These are phyloP conservation scores for Zaprionus camerounensis DNA, from an alignment of 1,140 invertebrate genomes.

Conservation along the genomic window DNA sequence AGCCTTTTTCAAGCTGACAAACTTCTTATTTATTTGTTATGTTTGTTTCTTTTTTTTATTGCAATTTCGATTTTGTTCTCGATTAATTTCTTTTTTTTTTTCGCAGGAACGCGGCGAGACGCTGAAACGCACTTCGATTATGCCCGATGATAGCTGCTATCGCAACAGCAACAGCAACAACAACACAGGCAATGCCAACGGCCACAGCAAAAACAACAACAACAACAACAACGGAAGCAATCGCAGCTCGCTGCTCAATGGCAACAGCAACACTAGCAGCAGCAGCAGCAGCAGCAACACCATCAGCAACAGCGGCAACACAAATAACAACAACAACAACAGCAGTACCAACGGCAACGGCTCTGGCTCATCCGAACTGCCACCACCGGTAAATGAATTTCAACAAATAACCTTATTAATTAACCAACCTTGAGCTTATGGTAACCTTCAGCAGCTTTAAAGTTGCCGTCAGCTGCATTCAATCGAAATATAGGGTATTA, in stretches of 20 bases:
- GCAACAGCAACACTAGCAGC: constrained; percentile 31
- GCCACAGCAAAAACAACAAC: constrained; percentile 27
- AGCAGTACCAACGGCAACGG: constrained; percentile 9
- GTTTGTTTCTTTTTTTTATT: not conserved
- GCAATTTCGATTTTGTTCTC: not conserved
- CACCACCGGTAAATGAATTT: constrained; percentile 86
- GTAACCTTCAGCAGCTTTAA: not conserved
- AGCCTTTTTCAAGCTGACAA: not conserved
- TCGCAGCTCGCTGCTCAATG: constrained; percentile 56
- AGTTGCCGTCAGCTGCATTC: no score
- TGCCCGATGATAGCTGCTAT: constrained; percentile 77
- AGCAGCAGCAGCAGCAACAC: not conserved
- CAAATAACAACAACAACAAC: constrained; percentile 7
- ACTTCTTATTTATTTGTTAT: not conserved
- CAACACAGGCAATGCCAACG: constrained; percentile 31
- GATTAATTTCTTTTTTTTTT: constrained; percentile 9
- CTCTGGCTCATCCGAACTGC: constrained; percentile 65
- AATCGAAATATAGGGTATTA: not conserved
- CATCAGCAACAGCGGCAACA: constrained; percentile 13
- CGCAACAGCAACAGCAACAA: constrained; percentile 61
- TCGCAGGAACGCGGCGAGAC: constrained; percentile 69
- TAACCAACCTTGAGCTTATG: not conserved
- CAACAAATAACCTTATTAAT: not conserved
- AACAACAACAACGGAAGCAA: constrained; percentile 48
- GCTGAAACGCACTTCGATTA: constrained; percentile 76